Percentiles rank a stretch among this genome's conserved stretches.
These are phyloP conservation scores for Hoplodrina blanda DNA, from an alignment of 2,888 invertebrate genomes.

Conservation along the genomic window DNA sequence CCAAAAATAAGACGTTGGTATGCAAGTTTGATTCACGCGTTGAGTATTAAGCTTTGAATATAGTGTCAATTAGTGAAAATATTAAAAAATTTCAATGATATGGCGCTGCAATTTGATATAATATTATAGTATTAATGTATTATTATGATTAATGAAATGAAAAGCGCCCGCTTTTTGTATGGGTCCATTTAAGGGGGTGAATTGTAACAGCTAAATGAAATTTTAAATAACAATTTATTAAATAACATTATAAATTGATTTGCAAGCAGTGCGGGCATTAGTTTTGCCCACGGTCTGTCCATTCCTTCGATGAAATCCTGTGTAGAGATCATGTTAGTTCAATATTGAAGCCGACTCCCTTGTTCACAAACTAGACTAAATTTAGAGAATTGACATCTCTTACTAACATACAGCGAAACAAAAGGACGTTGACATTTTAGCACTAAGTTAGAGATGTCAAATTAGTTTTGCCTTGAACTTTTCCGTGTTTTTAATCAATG, in stretches of 20 bases:
- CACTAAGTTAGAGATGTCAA: no score
- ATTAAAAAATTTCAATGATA: slow-evolving; percentile 22
- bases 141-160: background rate
- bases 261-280: background rate
- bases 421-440: no score
- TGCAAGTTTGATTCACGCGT: background rate
- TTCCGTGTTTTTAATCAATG: no score
- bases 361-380: no score
- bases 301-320: background rate
- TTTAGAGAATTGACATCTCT: no score
- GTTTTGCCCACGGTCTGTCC: background rate
- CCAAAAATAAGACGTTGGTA: background rate
- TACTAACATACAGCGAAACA: no score
- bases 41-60: slow-evolving; percentile 26
- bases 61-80: slow-evolving; percentile 58
- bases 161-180: background rate
- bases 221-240: background rate
- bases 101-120: slow-evolving; percentile 30
- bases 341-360: background rate
- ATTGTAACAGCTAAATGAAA: no score
- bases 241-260: background rate
- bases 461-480: no score
- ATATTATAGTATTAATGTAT: slow-evolving; percentile 14
- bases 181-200: no score
- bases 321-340: background rate